phyloP scores from a whole-genome alignment of 1,140 invertebrate genomes.

The Solen grandis region DNA sequence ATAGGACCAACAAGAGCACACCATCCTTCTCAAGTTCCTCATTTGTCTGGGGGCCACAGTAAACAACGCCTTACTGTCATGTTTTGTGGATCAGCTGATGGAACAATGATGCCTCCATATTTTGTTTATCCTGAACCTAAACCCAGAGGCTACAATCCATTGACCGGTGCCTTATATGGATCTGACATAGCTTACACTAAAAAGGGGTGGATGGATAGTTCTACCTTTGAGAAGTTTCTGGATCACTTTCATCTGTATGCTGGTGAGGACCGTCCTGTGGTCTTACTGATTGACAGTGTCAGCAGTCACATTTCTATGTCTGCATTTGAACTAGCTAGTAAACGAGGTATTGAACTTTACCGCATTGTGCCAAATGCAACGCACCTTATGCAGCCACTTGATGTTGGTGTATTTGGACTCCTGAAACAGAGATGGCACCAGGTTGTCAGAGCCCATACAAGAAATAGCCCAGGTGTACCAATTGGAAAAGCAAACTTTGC shows the following conservation, averaged over 20 bases:
- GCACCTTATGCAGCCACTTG: slow-evolving; percentile 58
- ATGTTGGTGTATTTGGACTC: slow-evolving; percentile 54
- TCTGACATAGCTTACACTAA: slow-evolving; percentile 41
- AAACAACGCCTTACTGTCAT: slow-evolving; percentile 25
- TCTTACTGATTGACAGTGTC: slow-evolving; percentile 55
- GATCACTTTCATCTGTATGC: slow-evolving; percentile 52
- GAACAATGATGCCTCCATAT: slow-evolving; percentile 39
- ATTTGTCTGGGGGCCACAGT: slow-evolving; percentile 11
- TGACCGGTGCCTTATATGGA: slow-evolving; percentile 7
- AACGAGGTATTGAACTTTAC: slow-evolving; percentile 42
- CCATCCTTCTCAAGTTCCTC: background rate
- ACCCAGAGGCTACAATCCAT: slow-evolving; percentile 8
- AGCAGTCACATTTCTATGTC: slow-evolving; percentile 28
- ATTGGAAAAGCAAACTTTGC: slow-evolving; percentile 54
- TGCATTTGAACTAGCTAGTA: slow-evolving; percentile 23
- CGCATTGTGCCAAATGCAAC: slow-evolving; percentile 58
- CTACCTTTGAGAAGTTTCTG: slow-evolving; percentile 52
- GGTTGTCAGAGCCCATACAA: slow-evolving; percentile 35
- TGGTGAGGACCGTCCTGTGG: slow-evolving; percentile 43
- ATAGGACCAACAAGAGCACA: slow-evolving; percentile 8
- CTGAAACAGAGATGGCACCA: slow-evolving; percentile 46
- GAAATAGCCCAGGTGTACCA: slow-evolving; percentile 34
- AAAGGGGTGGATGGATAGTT: slow-evolving; percentile 50
- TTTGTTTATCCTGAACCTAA: slow-evolving; percentile 22
- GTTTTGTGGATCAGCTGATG: slow-evolving; percentile 21